Evolutionary conservation across 2,113 vertebrate species (phyloP), one percentile per base, ranked within the genome.

Genomic region (Hoplias malabaricus): DNA sequence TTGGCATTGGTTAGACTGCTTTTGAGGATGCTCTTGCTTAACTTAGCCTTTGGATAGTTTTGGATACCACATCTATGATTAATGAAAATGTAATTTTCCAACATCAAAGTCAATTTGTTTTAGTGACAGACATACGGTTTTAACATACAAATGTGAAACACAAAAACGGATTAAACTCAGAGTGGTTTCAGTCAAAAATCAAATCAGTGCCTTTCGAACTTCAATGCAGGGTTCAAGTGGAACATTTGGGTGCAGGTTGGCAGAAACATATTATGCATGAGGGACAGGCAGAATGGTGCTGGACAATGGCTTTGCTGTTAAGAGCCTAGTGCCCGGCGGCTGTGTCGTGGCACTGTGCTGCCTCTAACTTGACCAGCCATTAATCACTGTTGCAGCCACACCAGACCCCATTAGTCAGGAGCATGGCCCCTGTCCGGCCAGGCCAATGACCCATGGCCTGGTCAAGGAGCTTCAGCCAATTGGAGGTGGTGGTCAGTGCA

Each of bases 381-480:
- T 92, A 94, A 94, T 94, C 92, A 93, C 87, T 88, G 70, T 36
- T 68, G 71, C 69, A 86, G 83, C 90, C 92, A 91, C 87, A 89
- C 90, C 92, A 90, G 90, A 81, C 90, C 74, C 65, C 82, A 91
- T 93, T 92, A 94, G 95, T 92, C 94, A 84, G 89, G 88, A 71
- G 34, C 89, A 88, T 91, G 87, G 90, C 93, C 92, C 92, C 91
- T 92, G 92, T 92, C 81, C 85, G 89, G 88, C 92, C 90, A 91
- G 91, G 7, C 42, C 87, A 82, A 88, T 97, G 96, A 98, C 95
- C 96, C 94, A 90, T 97, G 86, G 85, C 95, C 88, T 87, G 85
- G 87, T 88, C 82, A 19, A 88, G 91, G 87, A 83, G 88, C 86
- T 84, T 50, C 0, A 82, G 90, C 95, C 93, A 95, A 93, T 92